Conservation (phyloP, 2,797 vertebrate genomes). For the Rhabdophis nuchalis region DNA sequence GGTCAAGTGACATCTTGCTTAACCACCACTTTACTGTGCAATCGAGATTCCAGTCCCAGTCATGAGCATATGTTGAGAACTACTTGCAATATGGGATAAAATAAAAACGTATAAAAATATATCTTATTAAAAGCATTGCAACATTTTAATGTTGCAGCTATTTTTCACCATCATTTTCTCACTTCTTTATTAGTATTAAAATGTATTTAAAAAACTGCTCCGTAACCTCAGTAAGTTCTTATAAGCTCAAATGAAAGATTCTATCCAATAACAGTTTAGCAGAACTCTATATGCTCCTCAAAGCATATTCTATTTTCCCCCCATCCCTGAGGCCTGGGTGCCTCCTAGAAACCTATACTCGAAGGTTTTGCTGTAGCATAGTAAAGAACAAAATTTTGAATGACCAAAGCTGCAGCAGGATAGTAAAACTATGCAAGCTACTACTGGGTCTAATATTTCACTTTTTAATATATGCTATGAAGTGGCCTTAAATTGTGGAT, state of each 20-base stretch:
- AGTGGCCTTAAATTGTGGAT: conserved; percentile 15
- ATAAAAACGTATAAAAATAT: not conserved
- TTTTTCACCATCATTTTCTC: not conserved
- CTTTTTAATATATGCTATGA: not conserved
- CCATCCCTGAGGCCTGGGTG: not conserved
- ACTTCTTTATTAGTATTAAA: not conserved
- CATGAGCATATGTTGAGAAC: not conserved
- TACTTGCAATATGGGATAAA: not conserved
- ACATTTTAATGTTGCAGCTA: not conserved
- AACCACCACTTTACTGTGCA: not conserved
- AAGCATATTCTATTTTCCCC: not conserved
- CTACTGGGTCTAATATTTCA: not conserved
- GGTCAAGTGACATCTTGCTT: not conserved
- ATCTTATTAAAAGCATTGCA: not conserved
- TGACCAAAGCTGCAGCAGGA: not conserved
- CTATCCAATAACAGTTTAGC: not conserved
- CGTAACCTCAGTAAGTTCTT: not conserved
- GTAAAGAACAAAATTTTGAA: not conserved
- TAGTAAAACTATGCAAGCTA: not conserved
- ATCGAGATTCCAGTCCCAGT: not conserved
- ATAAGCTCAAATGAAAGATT: not conserved
- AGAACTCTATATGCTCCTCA: not conserved
- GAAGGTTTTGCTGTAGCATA: not conserved
- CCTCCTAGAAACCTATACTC: not conserved
- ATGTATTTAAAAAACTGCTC: not conserved